These are phyloP conservation scores for Mamestra configurata DNA, from an alignment of 1,140 invertebrate genomes.

Conservation along the genomic window DNA sequence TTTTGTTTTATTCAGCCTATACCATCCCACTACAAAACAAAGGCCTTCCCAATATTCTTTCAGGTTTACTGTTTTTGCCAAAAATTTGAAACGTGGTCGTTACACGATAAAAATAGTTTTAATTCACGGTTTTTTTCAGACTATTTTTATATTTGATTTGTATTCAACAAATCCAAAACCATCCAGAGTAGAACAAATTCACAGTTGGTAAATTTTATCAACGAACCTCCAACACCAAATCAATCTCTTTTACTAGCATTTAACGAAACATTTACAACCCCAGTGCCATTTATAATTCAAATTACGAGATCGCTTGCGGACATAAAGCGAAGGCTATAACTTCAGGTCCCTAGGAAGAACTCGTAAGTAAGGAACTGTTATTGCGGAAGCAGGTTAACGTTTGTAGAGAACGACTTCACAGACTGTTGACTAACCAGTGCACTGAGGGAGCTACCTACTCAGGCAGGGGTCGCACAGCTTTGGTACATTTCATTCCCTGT, in stretches of 20 bases:
- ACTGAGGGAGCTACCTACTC: constrained; percentile 34
- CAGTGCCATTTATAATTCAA: constrained; percentile 32
- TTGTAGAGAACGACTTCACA: constrained; percentile 72
- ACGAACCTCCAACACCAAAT: background rate
- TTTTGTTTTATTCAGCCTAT: no score
- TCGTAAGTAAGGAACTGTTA: constrained; percentile 62
- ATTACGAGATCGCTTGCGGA: constrained; percentile 6
- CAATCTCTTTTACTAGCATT: background rate
- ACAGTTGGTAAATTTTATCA: background rate
- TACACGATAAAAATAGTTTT: no score
- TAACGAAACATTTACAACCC: constrained; percentile 16
- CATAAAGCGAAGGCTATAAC: constrained; percentile 44
- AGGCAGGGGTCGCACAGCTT: background rate
- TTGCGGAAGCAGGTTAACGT: constrained; percentile 65
- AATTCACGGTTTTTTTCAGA: no score
- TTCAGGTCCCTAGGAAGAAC: constrained; percentile 39
- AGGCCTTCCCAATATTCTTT: no score
- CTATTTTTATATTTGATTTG: no score
- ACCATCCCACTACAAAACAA: no score
- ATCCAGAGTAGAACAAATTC: no score
- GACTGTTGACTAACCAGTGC: constrained; percentile 65
- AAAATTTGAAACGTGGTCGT: no score
- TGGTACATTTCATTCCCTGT: background rate
- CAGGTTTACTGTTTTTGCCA: no score
- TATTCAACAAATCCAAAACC: no score